These are phyloP conservation scores for Stenopsyche tienmushanensis DNA, from an alignment of 1,140 invertebrate genomes.

Conservation along the genomic window DNA sequence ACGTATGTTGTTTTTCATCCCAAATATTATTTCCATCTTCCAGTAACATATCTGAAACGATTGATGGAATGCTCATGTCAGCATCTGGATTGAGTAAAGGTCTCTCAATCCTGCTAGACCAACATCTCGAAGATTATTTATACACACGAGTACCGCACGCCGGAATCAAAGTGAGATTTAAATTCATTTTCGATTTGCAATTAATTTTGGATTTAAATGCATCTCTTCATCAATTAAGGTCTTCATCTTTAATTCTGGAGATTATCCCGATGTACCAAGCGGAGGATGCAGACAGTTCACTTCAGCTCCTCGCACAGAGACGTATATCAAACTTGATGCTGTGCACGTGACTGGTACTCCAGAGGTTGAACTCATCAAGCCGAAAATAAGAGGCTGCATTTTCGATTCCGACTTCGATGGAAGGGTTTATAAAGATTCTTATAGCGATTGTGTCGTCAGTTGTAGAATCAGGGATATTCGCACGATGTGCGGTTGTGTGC, in stretches of 20 bases:
- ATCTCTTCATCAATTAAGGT: slow-evolving; percentile 44
- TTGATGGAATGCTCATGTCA: background rate
- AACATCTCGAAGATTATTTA: slow-evolving; percentile 46
- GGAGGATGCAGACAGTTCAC: slow-evolving; percentile 52
- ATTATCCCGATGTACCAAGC: slow-evolving; percentile 54
- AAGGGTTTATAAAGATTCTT: slow-evolving; percentile 43
- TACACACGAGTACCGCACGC: slow-evolving; percentile 42
- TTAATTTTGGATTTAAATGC: no score
- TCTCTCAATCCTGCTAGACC: slow-evolving; percentile 47
- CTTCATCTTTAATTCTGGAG: slow-evolving; percentile 52
- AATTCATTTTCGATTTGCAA: no score
- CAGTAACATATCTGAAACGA: background rate
- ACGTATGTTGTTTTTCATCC: no score
- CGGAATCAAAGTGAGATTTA: slow-evolving; percentile 47
- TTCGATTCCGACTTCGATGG: slow-evolving; percentile 55
- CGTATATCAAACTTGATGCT: slow-evolving; percentile 45
- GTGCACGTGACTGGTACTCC: slow-evolving; percentile 48
- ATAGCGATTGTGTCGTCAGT: slow-evolving; percentile 58
- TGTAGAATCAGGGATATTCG: slow-evolving; percentile 56
- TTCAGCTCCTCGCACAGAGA: slow-evolving; percentile 46
- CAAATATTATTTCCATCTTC: background rate
- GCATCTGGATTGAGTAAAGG: slow-evolving; percentile 43
- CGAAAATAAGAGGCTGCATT: slow-evolving; percentile 48
- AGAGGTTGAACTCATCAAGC: slow-evolving; percentile 49
- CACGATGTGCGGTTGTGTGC: slow-evolving; percentile 56